Conservation (phyloP, 1,140 invertebrate species). For the Sitobion miscanthi region DNA sequence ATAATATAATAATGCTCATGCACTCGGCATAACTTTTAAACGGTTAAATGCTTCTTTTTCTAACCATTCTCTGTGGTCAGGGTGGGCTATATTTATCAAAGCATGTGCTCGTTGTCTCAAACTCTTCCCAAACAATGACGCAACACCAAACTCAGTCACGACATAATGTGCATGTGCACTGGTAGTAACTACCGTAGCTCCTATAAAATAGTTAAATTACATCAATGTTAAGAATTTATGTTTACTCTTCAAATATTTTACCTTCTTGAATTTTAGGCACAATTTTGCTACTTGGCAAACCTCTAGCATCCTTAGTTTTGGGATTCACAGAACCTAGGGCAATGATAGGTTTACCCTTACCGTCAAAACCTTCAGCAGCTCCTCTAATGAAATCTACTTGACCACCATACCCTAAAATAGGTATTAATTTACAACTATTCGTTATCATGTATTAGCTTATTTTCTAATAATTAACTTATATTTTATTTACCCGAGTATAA, state of each 20-base stretch:
- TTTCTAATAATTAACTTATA: neutral
- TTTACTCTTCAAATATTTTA: neutral
- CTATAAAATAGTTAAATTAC: conserved; percentile 65
- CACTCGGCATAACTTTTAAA: conserved; percentile 84
- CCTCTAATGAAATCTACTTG: conserved; percentile 92
- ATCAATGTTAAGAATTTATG: conserved; percentile 17
- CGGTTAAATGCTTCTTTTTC: conserved; percentile 90
- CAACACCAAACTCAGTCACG: conserved; percentile 92
- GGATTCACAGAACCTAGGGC: conserved; percentile 86
- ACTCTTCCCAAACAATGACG: conserved; percentile 87
- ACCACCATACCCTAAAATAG: conserved; percentile 65
- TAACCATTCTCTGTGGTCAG: conserved; percentile 81
- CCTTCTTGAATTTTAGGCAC: conserved; percentile 51
- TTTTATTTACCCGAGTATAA: conserved; percentile 82
- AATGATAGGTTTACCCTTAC: conserved; percentile 90
- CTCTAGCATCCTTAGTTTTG: conserved; percentile 68
- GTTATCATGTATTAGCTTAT: neutral
- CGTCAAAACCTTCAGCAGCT: conserved; percentile 87
- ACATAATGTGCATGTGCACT: conserved; percentile 92
- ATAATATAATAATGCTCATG: conserved; percentile 61
- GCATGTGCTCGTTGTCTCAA: conserved; percentile 87
- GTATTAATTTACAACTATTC: neutral
- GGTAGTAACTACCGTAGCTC: conserved; percentile 91
- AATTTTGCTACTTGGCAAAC: conserved; percentile 32
- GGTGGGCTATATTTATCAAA: conserved; percentile 89